Base-by-base conservation (phyloP, 2,888 invertebrate genomes). In the Lasioglossum figueresi region DNA sequence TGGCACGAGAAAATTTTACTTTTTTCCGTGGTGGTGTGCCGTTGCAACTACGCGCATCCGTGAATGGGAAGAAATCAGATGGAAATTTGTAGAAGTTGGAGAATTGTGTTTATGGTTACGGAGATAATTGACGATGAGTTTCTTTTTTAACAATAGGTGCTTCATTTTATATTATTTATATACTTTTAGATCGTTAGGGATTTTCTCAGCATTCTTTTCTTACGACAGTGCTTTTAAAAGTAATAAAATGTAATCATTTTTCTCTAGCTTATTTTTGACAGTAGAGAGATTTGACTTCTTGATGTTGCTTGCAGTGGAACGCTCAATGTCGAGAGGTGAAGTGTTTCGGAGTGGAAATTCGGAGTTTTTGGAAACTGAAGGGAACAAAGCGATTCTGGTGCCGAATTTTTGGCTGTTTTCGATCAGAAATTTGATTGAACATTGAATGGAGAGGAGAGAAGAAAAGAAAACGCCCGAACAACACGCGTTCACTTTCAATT, bases 401-500 rank as follows among this genome's bases (percentile, higher is more conserved):
- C 5, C 27, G 52, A 23, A 1, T 23, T 23, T 23, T 23, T 52
- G 0, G 5, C 0, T 5, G 16, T 52, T 52, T 19, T 3, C 23
- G 52, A 10, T 52, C 23, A 23, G 52, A 52, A 3, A 23, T 10
- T 59, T 31, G 16, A 59, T 31, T 5, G 59, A 27, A 16, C 4
- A 59, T 31, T 16, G 59, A 27, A 27, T 16, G 34, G 31, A 27
- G n/a, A n/a, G 34, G n/a, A 37, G 16, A 59, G 83, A 72, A 71
- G 82, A 76, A 82, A 83, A 83, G 81, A 82, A 83, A 66, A 72
- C 76, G n/a, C 59, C 74, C 74, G 80, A 40, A 40, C 34, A 2
- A 34, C 72, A 12, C n/a, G 68, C 37, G 68, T n/a, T 27, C 45
- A 82, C 86, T 82, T 85, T 85, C 86, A 77, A 82, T 85, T 82